These are phyloP conservation scores for Spondyliosoma cantharus DNA, from an alignment of 2,797 vertebrate genomes.

Conservation along the genomic window DNA sequence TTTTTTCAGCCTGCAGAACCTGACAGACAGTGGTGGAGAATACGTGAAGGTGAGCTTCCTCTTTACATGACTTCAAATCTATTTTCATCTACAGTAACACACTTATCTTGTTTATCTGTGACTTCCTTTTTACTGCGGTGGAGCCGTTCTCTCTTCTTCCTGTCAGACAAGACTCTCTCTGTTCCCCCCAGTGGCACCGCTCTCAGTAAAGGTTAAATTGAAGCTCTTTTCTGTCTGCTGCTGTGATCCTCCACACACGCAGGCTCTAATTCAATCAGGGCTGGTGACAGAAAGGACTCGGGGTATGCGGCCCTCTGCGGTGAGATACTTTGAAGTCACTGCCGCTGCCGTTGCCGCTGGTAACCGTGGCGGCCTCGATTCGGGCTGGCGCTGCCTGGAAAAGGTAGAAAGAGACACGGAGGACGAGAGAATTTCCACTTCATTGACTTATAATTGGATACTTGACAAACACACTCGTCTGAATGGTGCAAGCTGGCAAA, in stretches of 20 bases:
- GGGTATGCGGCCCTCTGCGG: conserved; percentile 46
- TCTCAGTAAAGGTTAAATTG: conserved; percentile 5
- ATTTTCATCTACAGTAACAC: background rate
- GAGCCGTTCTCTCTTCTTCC: conserved; percentile 13
- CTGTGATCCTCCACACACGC: conserved; percentile 39
- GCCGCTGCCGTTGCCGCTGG: conserved; percentile 65
- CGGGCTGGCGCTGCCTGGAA: conserved; percentile 20
- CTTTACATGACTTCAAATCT: background rate
- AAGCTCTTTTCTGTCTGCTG: conserved; percentile 25
- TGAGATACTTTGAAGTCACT: conserved; percentile 50
- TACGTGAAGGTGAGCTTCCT: conserved; percentile 79
- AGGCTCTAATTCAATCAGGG: conserved; percentile 68
- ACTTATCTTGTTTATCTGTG: background rate
- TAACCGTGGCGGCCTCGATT: conserved; percentile 50
- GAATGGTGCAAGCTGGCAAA: conserved; percentile 54
- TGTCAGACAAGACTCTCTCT: background rate
- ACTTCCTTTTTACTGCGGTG: background rate
- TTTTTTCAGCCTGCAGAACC: conserved; percentile 57
- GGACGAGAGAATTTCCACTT: conserved; percentile 51
- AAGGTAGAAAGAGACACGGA: conserved; percentile 20
- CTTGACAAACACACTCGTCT: conserved; percentile 57
- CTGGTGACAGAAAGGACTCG: conserved; percentile 52
- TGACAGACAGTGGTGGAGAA: conserved; percentile 69
- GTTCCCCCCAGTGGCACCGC: background rate
- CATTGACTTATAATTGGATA: conserved; percentile 57